Percentiles rank a stretch among this genome's conserved stretches.
Conservation (phyloP, 2,113 vertebrate genomes). For the Brachionichthys hirsutus region DNA sequence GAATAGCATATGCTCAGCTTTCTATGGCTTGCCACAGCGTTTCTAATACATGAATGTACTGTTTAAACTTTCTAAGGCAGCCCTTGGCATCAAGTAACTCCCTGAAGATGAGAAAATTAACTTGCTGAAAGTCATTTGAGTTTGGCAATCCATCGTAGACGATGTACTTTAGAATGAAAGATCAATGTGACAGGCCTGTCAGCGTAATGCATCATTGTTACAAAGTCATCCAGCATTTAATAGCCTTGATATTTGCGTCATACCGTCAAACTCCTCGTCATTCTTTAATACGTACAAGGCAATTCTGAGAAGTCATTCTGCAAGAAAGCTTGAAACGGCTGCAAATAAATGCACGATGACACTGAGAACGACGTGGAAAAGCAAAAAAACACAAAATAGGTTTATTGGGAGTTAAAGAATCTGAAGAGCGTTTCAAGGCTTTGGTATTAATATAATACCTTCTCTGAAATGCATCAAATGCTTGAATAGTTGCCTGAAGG, state of each 20-base stretch:
- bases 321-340: slow-evolving; percentile 2
- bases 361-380: slow-evolving; percentile 7
- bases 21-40: background rate
- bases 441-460: slow-evolving; percentile 17
- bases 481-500: slow-evolving; percentile 12
- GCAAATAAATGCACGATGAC: background rate
- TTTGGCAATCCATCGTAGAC: background rate
- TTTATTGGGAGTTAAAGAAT: slow-evolving; percentile 8
- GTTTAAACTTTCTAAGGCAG: background rate
- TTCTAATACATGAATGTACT: background rate
- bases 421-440: slow-evolving; percentile 15
- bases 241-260: too few relatives aligned
- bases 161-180: background rate
- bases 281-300: too few relatives aligned
- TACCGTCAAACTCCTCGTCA: too few relatives aligned
- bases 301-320: background rate
- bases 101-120: background rate
- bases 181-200: too few relatives aligned
- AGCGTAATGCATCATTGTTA: too few relatives aligned
- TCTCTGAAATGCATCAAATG: slow-evolving; percentile 16
- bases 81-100: slow-evolving; percentile 5
- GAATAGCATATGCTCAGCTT: slow-evolving; percentile 5
- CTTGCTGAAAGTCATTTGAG: background rate
- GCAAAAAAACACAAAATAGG: slow-evolving; percentile 10
- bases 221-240: too few relatives aligned